phyloP scores from a whole-genome alignment of 2,888 invertebrate species.

The Drosophila rellima region DNA sequence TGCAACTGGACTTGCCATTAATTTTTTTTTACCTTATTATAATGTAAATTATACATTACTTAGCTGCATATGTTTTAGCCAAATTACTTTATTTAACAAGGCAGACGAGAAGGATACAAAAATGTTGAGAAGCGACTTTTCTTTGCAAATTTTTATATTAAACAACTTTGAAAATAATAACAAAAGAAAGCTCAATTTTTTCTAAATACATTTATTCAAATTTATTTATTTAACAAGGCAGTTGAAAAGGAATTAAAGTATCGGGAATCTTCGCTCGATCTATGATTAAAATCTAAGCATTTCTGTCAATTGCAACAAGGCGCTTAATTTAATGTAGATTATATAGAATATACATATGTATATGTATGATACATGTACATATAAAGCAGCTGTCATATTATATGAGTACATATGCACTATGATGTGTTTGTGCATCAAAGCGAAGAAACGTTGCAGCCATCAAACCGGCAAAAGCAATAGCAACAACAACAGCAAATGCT shows the following conservation, averaged over 20 bases:
- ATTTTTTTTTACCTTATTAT: slow-evolving; percentile 41
- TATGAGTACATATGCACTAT: slow-evolving; percentile 3
- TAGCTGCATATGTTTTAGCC: neutral
- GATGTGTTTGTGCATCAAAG: slow-evolving; percentile 37
- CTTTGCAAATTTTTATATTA: neutral
- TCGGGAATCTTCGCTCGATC: neutral
- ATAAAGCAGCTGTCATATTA: slow-evolving; percentile 16
- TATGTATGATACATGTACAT: neutral
- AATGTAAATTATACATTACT: slow-evolving; percentile 71
- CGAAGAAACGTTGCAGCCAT: slow-evolving; percentile 61
- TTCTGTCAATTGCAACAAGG: slow-evolving; percentile 48
- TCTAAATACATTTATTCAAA: too few species aligned
- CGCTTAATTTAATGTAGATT: slow-evolving; percentile 61
- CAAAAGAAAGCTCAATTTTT: too few species aligned
- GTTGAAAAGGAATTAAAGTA: neutral
- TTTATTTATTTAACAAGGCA: neutral
- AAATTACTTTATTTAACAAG: slow-evolving; percentile 23
- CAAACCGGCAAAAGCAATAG: slow-evolving; percentile 38
- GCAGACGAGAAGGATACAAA: neutral
- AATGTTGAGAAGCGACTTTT: neutral
- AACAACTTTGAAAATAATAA: too few species aligned
- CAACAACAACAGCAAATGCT: slow-evolving; percentile 26
- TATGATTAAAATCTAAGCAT: neutral
- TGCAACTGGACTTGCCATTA: slow-evolving; percentile 33
- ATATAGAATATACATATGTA: slow-evolving; percentile 11